Conservation (phyloP, 2,797 vertebrate genomes). For the Brachyrhaphis roseni region DNA sequence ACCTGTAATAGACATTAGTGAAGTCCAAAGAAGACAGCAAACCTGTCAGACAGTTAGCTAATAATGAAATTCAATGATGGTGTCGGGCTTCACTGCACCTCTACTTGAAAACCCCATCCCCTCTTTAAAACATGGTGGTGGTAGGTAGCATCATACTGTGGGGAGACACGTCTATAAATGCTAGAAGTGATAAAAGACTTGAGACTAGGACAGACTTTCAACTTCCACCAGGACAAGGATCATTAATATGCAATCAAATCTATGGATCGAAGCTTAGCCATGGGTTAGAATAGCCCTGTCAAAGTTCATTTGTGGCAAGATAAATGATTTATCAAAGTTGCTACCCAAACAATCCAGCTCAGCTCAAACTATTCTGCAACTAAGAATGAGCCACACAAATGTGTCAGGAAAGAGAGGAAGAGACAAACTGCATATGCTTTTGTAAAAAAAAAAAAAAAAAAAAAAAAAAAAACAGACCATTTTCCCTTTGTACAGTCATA, state of each 20-base stretch:
- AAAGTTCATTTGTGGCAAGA: neutral
- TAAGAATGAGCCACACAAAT: neutral
- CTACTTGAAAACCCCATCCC: neutral
- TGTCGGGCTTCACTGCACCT: neutral
- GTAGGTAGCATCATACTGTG: neutral
- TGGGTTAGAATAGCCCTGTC: neutral
- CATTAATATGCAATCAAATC: neutral
- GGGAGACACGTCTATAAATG: neutral
- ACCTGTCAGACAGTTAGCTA: neutral
- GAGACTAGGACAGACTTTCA: neutral
- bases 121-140: neutral
- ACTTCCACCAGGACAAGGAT: neutral
- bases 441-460: neutral
- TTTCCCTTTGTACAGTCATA: neutral
- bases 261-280: neutral
- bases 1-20: neutral
- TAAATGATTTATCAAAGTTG: neutral
- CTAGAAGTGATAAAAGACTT: neutral
- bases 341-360: neutral
- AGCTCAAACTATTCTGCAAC: neutral
- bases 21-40: neutral
- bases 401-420: neutral
- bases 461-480: fast-evolving
- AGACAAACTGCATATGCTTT: neutral
- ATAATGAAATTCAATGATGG: neutral